phyloP scores from a whole-genome alignment of 2,113 vertebrate species.

The Amphilophus citrinellus region DNA sequence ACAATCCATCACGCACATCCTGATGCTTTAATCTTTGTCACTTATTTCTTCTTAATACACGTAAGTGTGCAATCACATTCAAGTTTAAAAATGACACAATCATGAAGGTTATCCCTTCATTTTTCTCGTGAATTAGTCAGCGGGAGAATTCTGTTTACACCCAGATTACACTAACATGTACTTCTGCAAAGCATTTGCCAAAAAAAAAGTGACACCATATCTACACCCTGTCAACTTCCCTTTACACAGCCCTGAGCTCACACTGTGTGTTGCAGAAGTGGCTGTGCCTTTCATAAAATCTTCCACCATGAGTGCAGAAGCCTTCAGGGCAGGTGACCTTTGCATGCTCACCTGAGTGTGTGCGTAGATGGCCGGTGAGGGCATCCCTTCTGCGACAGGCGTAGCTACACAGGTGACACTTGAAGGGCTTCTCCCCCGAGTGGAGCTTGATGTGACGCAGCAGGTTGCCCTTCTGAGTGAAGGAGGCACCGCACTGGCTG shows the following conservation, averaged over 20 bases:
- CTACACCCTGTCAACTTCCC: constrained; percentile 63
- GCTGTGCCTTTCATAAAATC: constrained; percentile 8
- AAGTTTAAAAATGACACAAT: not conserved
- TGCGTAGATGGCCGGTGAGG: constrained; percentile 95
- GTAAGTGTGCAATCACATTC: not conserved
- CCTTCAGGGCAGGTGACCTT: not conserved
- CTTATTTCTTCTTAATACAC: not conserved
- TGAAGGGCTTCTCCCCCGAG: constrained; percentile 98
- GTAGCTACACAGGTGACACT: constrained; percentile 98
- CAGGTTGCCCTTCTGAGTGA: constrained; percentile 98
- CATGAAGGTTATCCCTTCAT: not conserved
- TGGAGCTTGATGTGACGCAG: constrained; percentile 99
- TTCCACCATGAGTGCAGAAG: not conserved
- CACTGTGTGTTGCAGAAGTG: constrained; percentile 11
- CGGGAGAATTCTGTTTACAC: constrained; percentile 27
- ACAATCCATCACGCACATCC: not conserved
- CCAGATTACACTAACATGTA: constrained; percentile 43
- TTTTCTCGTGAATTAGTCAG: not conserved
- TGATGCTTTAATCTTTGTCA: not conserved
- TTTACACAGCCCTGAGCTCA: constrained; percentile 16
- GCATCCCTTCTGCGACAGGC: constrained; percentile 97
- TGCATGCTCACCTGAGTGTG: constrained; percentile 92
- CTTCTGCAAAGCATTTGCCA: constrained; percentile 65
- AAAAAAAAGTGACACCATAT: constrained; percentile 63
- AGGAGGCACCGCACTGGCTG: constrained; percentile 97